These are phyloP conservation scores for Drosophila meridiana DNA, from an alignment of 2,888 invertebrate species.

Conservation along the genomic window DNA sequence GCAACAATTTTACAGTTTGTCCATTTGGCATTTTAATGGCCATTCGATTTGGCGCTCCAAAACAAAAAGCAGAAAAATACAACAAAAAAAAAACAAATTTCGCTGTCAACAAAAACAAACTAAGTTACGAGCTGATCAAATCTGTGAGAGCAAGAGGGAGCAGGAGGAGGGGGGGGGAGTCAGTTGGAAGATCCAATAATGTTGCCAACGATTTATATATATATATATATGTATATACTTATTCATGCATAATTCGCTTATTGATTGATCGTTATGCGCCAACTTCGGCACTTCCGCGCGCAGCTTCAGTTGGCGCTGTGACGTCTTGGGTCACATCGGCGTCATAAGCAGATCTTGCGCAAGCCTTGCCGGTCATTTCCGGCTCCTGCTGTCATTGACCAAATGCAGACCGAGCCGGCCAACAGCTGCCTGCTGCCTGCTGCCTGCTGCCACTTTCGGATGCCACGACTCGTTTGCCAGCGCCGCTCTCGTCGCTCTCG, in stretches of 20 bases:
- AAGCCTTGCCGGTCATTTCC: constrained; percentile 52
- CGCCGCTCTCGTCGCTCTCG: constrained; percentile 45
- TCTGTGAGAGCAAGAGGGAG: not conserved
- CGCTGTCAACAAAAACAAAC: constrained; percentile 35
- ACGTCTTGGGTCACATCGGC: constrained; percentile 47
- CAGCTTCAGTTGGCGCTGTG: not conserved
- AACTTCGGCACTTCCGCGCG: constrained; percentile 46
- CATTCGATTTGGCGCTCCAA: constrained; percentile 29
- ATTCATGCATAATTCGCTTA: constrained; percentile 56
- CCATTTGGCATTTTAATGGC: constrained; percentile 53
- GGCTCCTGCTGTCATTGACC: constrained; percentile 70
- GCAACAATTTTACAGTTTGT: constrained; percentile 44
- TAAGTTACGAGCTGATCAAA: constrained; percentile 5
- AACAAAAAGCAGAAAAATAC: constrained; percentile 23
- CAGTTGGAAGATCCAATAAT: constrained; percentile 34
- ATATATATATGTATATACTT: constrained; percentile 17
- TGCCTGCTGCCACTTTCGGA: constrained; percentile 29
- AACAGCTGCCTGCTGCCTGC: not conserved
- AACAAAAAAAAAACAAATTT: constrained; percentile 36
- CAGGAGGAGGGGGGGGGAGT: not conserved
- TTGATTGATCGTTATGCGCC: constrained; percentile 63
- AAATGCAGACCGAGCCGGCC: constrained; percentile 38
- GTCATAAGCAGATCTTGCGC: constrained; percentile 39
- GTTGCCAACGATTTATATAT: constrained; percentile 23
- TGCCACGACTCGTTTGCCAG: constrained; percentile 53